Percentiles rank a stretch among this genome's conserved stretches.
Evolutionary conservation across 2,113 vertebrate genomes (phyloP).

Genomic region (Thinocorus orbignyianus): DNA sequence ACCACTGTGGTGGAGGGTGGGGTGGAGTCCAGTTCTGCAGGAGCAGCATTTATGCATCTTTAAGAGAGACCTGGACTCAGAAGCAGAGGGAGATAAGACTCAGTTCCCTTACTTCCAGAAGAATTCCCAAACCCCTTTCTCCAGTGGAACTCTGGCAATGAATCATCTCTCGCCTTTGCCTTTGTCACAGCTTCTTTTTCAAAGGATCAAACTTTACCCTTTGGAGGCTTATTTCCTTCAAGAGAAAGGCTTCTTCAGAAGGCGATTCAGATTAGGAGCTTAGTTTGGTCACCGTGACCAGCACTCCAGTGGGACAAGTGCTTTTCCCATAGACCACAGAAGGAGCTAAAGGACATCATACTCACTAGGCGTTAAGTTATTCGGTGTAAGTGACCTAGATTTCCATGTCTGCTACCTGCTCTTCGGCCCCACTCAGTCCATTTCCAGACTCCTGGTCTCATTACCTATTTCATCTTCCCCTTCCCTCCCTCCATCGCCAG

Average conservation of each 20-base stretch:
- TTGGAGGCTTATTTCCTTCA: not conserved
- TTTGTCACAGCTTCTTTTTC: not conserved
- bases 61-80: not conserved
- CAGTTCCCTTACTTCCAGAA: not conserved
- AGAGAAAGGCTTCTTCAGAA: not conserved
- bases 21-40: not conserved
- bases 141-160: not conserved
- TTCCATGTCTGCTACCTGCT: not conserved
- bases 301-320: not conserved
- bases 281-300: not conserved
- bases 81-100: not conserved
- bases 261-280: not conserved
- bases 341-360: not conserved
- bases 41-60: not conserved
- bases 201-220: not conserved
- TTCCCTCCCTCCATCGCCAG: not conserved
- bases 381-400: not conserved
- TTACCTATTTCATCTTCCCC: not conserved
- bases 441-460: not conserved
- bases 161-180: not conserved
- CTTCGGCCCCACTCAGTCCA: not conserved
- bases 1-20: not conserved
- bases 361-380: not conserved
- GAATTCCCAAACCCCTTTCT: not conserved
- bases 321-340: not conserved